A percentile compares a stretch with the other conserved stretches of the same genome.
These are phyloP conservation scores for Trachurus trachurus DNA, from an alignment of 2,797 vertebrate species.

Conservation along the genomic window DNA sequence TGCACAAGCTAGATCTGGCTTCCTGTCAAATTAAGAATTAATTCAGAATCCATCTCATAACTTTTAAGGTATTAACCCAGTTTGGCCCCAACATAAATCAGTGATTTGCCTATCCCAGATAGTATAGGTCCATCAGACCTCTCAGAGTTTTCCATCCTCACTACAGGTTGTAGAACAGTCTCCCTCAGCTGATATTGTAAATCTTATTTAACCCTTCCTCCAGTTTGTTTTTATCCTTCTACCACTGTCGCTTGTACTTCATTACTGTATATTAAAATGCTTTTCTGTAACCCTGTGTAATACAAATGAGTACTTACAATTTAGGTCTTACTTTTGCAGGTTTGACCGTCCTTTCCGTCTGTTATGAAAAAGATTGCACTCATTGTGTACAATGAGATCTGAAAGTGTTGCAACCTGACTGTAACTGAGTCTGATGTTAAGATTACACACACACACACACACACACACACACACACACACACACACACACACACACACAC, in stretches of 20 bases:
- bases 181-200: not conserved
- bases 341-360: not conserved
- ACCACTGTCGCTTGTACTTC: not conserved
- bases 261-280: not conserved
- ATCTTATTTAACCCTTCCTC: not conserved
- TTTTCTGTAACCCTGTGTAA: not conserved
- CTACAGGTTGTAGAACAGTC: too few relatives aligned
- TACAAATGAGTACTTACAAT: not conserved
- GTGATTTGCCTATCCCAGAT: not conserved
- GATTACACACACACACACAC: not conserved
- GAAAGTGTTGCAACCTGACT: not conserved
- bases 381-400: not conserved
- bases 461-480: too few relatives aligned
- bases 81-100: not conserved
- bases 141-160: not conserved
- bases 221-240: not conserved
- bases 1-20: not conserved
- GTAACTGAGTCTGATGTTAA: not conserved
- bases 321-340: not conserved
- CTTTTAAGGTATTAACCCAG: not conserved
- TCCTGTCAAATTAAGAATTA: not conserved
- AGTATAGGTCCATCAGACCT: not conserved
- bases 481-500: too few relatives aligned
- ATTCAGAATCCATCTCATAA: not conserved
- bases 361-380: not conserved